phyloP scores from a whole-genome alignment of 2,888 invertebrate species.

The Sarcophaga variegata region DNA sequence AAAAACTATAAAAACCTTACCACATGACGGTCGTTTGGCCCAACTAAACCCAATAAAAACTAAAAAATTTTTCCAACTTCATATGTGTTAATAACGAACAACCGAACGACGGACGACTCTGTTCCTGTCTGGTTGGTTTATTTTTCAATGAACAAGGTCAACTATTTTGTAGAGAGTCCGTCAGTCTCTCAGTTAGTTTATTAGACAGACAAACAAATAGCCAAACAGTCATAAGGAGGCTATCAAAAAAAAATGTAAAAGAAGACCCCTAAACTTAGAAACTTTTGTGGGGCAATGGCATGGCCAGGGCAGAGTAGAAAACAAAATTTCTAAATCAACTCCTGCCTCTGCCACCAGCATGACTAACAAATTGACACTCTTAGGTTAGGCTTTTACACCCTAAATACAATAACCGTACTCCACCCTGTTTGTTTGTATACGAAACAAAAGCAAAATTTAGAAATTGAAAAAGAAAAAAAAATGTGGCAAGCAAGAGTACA shows the following conservation, averaged over 20 bases:
- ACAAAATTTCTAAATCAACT: constrained; percentile 27
- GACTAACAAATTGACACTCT: constrained; percentile 23
- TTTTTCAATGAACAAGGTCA: constrained; percentile 67
- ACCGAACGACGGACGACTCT: constrained; percentile 41
- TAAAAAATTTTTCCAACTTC: constrained; percentile 3
- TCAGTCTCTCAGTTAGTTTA: constrained; percentile 21
- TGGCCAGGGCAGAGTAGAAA: not conserved
- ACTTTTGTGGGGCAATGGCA: constrained; percentile 5
- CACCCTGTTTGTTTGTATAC: too few relatives aligned
- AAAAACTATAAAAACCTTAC: not conserved
- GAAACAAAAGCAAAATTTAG: not conserved
- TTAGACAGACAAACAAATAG: constrained; percentile 18
- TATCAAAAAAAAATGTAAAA: constrained; percentile 31
- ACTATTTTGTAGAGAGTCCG: constrained; percentile 50
- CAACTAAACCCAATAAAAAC: constrained; percentile 53
- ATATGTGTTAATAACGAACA: constrained; percentile 9
- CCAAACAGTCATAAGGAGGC: not conserved
- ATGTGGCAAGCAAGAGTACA: constrained; percentile 13
- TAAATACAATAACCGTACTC: too few relatives aligned
- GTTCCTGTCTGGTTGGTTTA: constrained; percentile 56
- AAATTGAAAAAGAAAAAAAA: constrained; percentile 7
- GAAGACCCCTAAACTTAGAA: constrained; percentile 39
- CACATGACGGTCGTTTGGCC: constrained; percentile 24
- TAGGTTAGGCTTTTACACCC: constrained; percentile 8
- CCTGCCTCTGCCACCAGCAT: not conserved